Conservation (phyloP, 2,113 vertebrate species). For the Pygoscelis adeliae region DNA sequence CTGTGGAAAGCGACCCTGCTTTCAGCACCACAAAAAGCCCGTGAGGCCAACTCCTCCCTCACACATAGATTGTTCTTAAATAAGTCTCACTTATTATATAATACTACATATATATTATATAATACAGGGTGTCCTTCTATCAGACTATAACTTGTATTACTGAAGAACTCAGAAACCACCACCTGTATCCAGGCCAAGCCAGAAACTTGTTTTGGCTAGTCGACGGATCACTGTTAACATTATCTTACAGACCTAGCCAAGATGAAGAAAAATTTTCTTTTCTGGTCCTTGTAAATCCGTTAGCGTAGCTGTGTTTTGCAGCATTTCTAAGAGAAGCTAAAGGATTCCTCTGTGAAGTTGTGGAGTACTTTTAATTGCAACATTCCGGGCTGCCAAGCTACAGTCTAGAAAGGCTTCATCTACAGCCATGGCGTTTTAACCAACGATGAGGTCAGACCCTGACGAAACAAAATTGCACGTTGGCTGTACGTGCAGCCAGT, state of each 20-base stretch:
- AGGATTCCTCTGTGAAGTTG: not conserved
- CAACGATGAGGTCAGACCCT: fast-evolving
- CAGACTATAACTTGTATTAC: not conserved
- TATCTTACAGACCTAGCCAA: not conserved
- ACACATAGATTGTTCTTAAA: fast-evolving
- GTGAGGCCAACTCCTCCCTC: not conserved
- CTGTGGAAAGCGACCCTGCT: not conserved
- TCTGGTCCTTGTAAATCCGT: not conserved
- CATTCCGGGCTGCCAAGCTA: not conserved
- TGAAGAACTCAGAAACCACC: not conserved
- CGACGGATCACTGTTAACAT: not conserved
- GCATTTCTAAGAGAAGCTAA: not conserved
- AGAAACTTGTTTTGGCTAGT: not conserved
- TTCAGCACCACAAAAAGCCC: not conserved
- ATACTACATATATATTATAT: fast-evolving
- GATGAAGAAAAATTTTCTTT: not conserved
- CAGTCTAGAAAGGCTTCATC: not conserved
- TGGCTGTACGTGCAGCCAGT: not conserved
- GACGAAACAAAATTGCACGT: fast-evolving
- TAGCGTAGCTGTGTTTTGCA: not conserved
- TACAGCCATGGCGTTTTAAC: not conserved
- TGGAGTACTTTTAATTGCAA: not conserved
- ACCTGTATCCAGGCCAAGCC: not conserved
- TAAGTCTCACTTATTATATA: not conserved
- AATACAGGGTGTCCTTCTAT: not conserved